These are phyloP conservation scores for Camponotus floridanus DNA, from an alignment of 1,140 invertebrate genomes.

Conservation along the genomic window DNA sequence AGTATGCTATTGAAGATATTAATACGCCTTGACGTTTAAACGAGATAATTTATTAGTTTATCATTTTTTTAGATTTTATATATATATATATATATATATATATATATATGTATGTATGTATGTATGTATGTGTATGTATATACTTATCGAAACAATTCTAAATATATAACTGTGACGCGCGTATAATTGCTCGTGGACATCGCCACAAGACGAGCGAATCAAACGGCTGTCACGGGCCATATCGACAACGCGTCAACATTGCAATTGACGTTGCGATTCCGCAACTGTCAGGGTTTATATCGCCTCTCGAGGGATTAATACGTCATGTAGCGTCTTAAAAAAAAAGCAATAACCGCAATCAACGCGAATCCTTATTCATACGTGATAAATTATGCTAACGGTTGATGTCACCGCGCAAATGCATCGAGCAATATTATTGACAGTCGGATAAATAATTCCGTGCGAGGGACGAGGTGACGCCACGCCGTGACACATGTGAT, in stretches of 20 bases:
- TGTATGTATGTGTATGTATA: not conserved
- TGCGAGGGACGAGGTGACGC: not conserved
- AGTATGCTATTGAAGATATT: not conserved
- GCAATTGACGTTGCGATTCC: conserved; percentile 48
- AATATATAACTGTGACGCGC: not conserved
- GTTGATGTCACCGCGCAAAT: not conserved
- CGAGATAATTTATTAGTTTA: conserved; percentile 14
- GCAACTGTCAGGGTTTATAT: not conserved
- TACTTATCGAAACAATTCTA: conserved; percentile 16
- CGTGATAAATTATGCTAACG: conserved; percentile 56
- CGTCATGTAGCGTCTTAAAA: conserved; percentile 22
- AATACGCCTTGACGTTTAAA: not conserved
- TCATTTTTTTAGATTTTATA: not conserved
- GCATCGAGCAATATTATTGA: conserved; percentile 48
- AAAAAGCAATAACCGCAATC: not conserved
- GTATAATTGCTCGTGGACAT: conserved; percentile 29
- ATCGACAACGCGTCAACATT: conserved; percentile 22
- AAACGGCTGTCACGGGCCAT: conserved; percentile 33
- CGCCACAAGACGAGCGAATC: conserved; percentile 11
- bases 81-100: too few species aligned
- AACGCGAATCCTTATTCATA: not conserved
- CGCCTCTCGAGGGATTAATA: conserved; percentile 33
- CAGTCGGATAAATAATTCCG: conserved; percentile 61
- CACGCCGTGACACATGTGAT: conserved; percentile 22
- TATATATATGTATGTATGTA: too few species aligned